Conservation (phyloP, 2,888 invertebrate species). For the Sialis fuliginosa region DNA sequence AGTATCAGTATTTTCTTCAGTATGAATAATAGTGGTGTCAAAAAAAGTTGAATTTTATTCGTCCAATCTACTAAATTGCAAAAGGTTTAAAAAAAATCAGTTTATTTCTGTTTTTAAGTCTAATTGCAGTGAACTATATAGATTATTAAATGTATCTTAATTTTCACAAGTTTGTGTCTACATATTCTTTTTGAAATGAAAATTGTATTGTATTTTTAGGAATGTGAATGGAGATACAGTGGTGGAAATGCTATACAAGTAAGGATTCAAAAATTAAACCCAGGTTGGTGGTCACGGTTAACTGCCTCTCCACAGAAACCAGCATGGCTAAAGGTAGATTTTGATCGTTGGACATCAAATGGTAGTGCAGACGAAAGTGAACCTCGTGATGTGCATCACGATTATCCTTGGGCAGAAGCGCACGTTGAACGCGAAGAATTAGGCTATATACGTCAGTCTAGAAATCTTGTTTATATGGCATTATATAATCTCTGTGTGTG, state of each 20-base stretch:
- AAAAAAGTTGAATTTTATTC: no score
- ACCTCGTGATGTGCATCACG: constrained; percentile 51
- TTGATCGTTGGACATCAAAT: constrained; percentile 66
- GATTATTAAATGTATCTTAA: neutral
- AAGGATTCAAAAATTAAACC: constrained; percentile 44
- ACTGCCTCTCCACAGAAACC: constrained; percentile 69
- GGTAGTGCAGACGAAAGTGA: constrained; percentile 46
- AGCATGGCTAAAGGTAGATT: constrained; percentile 85
- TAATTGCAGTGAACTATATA: no score
- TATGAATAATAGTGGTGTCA: no score
- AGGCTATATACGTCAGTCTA: constrained; percentile 49
- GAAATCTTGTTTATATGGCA: constrained; percentile 48
- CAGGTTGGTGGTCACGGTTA: constrained; percentile 71
- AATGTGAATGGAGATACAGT: constrained; percentile 38
- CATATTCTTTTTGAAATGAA: neutral
- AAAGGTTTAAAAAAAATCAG: no score
- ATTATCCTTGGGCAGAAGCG: constrained; percentile 62
- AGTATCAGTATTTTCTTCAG: no score
- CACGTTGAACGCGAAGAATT: constrained; percentile 56
- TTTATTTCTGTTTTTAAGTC: no score
- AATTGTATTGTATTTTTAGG: constrained; percentile 20
- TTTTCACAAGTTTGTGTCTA: constrained; percentile 6
- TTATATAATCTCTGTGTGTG: constrained; percentile 84
- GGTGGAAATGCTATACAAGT: constrained; percentile 60
- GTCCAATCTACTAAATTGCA: no score